Evolutionary conservation across 2,797 vertebrate genomes (phyloP).

Genomic region (Lutjanus argentimaculatus): DNA sequence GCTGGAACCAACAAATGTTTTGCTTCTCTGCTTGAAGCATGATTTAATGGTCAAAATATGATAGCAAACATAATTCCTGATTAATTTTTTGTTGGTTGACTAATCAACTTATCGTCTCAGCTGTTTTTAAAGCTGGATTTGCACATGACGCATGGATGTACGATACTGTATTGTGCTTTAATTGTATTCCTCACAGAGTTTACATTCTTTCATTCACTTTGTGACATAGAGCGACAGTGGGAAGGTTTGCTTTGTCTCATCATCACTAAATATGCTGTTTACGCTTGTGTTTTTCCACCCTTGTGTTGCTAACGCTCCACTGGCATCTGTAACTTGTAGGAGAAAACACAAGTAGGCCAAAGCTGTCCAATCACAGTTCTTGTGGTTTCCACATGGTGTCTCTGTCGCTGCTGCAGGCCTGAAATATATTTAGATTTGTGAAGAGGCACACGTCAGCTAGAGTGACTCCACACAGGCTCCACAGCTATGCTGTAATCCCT

Average conservation of each 20-base stretch:
- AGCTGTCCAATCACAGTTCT: constrained; percentile 22
- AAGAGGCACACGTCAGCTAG: constrained; percentile 28
- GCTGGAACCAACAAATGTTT: too few relatives aligned
- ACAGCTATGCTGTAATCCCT: neutral
- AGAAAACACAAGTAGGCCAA: constrained; percentile 8
- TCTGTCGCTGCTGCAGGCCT: constrained; percentile 16
- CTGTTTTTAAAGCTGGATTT: neutral
- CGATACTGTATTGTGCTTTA: neutral
- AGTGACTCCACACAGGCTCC: constrained; percentile 14
- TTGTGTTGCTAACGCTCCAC: neutral
- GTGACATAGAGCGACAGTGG: neutral
- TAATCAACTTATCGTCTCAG: too few relatives aligned
- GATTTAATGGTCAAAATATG: neutral
- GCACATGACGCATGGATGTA: neutral
- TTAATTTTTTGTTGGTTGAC: too few relatives aligned
- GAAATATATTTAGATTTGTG: neutral
- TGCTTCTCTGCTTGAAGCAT: neutral
- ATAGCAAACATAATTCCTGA: too few relatives aligned
- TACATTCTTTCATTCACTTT: neutral
- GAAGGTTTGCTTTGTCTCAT: too few relatives aligned
- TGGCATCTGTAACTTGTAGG: neutral
- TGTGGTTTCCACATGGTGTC: constrained; percentile 35
- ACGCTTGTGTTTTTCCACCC: neutral
- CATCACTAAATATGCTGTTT: neutral
- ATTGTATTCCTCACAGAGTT: neutral